Percentiles rank a stretch among this genome's conserved stretches.
phyloP scores from a whole-genome alignment of 2,113 vertebrate genomes.

The Physeter macrocephalus region DNA sequence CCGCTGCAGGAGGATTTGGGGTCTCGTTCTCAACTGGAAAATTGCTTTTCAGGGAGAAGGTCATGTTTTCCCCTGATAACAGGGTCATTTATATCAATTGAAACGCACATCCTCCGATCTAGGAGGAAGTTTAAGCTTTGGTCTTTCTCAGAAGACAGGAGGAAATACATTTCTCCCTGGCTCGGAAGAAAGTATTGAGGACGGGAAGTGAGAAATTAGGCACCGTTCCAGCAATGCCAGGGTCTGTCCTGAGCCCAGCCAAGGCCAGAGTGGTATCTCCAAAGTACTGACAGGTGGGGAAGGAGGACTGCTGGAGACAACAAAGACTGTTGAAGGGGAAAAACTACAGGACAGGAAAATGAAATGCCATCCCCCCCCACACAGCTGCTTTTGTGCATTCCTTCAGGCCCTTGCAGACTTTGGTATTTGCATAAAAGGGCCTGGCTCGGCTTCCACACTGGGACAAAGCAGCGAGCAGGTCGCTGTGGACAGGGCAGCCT shows the following conservation, averaged over 20 bases:
- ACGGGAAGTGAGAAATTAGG: not conserved
- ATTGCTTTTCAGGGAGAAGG: not conserved
- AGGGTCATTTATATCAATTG: not conserved
- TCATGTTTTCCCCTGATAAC: not conserved
- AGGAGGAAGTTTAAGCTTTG: not conserved
- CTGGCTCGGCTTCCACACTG: not conserved
- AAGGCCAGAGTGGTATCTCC: not conserved
- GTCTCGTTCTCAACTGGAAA: not conserved
- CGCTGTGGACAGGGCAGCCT: not conserved
- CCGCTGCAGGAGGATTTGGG: not conserved
- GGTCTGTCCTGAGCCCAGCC: not conserved
- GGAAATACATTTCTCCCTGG: not conserved
- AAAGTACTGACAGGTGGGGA: not conserved
- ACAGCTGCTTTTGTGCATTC: not conserved
- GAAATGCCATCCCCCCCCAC: not conserved
- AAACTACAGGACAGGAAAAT: not conserved
- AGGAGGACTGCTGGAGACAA: not conserved
- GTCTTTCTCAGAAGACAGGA: not conserved
- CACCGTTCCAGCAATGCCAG: not conserved
- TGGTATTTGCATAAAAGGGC: not conserved
- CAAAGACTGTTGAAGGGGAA: not conserved
- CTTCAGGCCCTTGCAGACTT: not conserved
- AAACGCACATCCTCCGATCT: not conserved
- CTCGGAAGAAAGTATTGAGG: not conserved
- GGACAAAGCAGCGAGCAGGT: not conserved